phyloP scores from a whole-genome alignment of 2,113 vertebrate genomes.

The Mustela lutreola region DNA sequence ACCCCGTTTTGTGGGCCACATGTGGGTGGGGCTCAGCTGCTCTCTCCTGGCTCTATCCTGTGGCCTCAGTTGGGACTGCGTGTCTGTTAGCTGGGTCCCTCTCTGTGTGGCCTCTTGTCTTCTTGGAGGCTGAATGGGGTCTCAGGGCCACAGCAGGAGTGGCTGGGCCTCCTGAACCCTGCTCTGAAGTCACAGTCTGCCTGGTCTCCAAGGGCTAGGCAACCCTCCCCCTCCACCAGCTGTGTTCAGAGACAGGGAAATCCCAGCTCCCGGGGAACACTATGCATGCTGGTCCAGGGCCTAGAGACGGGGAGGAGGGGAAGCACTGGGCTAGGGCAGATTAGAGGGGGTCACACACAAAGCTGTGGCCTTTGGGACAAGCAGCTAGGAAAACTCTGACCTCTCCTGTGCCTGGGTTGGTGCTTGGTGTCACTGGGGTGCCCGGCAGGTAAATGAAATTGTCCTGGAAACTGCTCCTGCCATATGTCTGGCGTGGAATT shows the following conservation, averaged over 20 bases:
- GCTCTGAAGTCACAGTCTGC: background rate
- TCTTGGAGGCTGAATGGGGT: background rate
- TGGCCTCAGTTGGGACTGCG: too few relatives aligned
- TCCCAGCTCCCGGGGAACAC: background rate
- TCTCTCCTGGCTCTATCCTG: background rate
- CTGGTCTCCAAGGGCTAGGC: background rate
- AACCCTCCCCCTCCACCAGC: background rate
- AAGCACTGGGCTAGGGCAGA: fast-evolving
- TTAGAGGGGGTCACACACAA: background rate
- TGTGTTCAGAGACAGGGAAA: fast-evolving
- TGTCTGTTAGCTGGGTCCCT: background rate
- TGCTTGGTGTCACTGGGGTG: background rate
- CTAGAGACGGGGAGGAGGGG: too few relatives aligned
- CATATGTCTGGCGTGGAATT: too few relatives aligned
- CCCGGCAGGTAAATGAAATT: fast-evolving
- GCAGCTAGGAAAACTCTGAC: background rate
- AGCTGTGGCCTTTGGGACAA: background rate
- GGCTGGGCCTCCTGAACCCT: background rate
- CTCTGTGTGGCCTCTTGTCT: background rate
- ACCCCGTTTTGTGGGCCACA: background rate
- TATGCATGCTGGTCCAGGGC: background rate
- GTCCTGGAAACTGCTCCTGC: background rate
- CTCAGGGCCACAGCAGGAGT: background rate
- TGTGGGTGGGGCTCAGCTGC: background rate
- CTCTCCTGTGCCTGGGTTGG: background rate